phyloP scores from a whole-genome alignment of 2,888 invertebrate genomes.

The Drosophila paramelanica region DNA sequence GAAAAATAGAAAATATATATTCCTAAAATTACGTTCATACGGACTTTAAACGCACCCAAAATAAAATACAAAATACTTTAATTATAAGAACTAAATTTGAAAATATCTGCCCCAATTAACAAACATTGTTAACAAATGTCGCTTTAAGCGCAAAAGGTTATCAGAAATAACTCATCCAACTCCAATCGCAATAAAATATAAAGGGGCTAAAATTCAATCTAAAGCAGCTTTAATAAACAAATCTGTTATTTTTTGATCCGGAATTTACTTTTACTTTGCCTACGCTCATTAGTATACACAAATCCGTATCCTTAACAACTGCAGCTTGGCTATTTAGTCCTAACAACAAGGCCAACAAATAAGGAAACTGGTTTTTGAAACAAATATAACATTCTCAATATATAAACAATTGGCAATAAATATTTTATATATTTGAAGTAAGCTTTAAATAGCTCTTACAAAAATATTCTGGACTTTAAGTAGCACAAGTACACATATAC shows the following conservation, averaged over 20 bases:
- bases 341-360: background rate
- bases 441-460: background rate
- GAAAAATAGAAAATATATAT: too few relatives aligned
- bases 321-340: background rate
- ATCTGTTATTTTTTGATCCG: background rate
- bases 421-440: background rate
- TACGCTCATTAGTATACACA: background rate
- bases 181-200: background rate
- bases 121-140: too few relatives aligned
- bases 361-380: background rate
- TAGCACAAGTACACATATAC: background rate
- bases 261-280: background rate
- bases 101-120: too few relatives aligned
- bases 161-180: too few relatives aligned
- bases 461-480: background rate
- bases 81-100: too few relatives aligned
- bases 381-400: too few relatives aligned
- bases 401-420: too few relatives aligned
- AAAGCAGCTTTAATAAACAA: background rate
- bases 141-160: too few relatives aligned
- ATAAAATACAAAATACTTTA: too few relatives aligned
- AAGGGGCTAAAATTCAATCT: background rate
- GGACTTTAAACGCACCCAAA: too few relatives aligned
- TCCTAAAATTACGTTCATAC: too few relatives aligned
- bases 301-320: slow-evolving; percentile 3